Percentiles rank a stretch among this genome's conserved stretches.
phyloP scores from a whole-genome alignment of 2,888 invertebrate genomes.

The Hypomecis atomaria region DNA sequence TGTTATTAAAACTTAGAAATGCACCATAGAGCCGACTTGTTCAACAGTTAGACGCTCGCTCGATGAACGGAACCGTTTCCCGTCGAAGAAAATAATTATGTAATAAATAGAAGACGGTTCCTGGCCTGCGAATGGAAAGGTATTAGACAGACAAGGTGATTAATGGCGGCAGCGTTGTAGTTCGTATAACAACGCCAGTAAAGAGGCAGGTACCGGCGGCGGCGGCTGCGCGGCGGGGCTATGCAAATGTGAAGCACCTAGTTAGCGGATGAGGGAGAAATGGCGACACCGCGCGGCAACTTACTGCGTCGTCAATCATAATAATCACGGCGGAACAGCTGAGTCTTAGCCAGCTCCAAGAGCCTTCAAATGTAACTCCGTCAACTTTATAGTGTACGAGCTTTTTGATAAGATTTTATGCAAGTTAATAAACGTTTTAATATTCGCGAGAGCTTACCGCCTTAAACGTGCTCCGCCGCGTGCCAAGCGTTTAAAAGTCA shows the following conservation, averaged over 20 bases:
- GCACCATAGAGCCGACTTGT: conserved; percentile 64
- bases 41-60: conserved; percentile 63
- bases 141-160: conserved; percentile 82
- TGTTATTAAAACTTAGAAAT: conserved; percentile 78
- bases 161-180: conserved; percentile 73
- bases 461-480: conserved; percentile 32
- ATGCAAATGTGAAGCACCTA: conserved; percentile 73
- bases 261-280: conserved; percentile 68
- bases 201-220: conserved; percentile 53
- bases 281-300: conserved; percentile 70
- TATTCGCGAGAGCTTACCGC: conserved; percentile 22
- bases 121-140: conserved; percentile 76
- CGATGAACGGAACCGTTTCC: conserved; percentile 63
- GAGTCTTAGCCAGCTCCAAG: conserved; percentile 48
- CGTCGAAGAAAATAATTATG: conserved; percentile 80
- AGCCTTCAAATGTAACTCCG: conserved; percentile 17
- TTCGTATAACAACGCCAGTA: conserved; percentile 54
- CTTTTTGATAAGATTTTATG: conserved; percentile 30
- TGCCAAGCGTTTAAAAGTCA: conserved; percentile 34
- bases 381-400: conserved; percentile 25
- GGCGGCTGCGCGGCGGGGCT: conserved; percentile 54
- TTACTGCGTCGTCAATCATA: conserved; percentile 70
- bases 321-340: conserved; percentile 64
- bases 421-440: conserved; percentile 31
- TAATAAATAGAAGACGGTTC: conserved; percentile 76